phyloP scores from a whole-genome alignment of 2,113 vertebrate genomes.

The Sphyrna mokarran region DNA sequence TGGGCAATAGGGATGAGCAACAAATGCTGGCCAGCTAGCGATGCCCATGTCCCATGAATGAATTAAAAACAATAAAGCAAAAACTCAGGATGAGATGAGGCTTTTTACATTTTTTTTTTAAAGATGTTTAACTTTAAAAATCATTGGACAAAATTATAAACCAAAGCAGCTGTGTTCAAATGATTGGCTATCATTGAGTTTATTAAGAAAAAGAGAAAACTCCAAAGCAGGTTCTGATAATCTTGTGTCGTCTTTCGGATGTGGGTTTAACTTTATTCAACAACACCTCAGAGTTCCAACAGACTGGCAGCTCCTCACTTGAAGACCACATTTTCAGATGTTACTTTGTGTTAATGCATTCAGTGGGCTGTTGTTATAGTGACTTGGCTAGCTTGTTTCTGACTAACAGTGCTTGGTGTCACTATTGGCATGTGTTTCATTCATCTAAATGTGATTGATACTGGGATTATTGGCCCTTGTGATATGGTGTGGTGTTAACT shows the following conservation, averaged over 20 bases:
- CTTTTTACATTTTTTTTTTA: no score
- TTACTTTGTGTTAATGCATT: background rate
- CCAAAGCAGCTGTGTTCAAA: background rate
- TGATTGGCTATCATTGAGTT: background rate
- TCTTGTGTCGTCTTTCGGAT: background rate
- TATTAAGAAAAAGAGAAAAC: slow-evolving; percentile 7
- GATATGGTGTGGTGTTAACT: background rate
- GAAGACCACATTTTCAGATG: background rate
- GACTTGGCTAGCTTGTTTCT: background rate
- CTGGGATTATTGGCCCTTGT: background rate
- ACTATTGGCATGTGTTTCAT: background rate
- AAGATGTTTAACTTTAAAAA: background rate
- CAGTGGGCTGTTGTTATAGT: background rate
- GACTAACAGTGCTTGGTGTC: background rate
- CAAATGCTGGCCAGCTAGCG: no score
- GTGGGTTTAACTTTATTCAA: background rate
- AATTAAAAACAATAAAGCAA: no score
- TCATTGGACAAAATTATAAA: background rate
- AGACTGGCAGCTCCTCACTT: background rate
- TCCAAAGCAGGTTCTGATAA: background rate
- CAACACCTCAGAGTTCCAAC: background rate
- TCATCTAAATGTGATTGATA: background rate
- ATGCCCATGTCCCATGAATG: no score
- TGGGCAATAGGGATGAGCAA: no score
- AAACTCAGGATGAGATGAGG: no score